Evolutionary conservation across 2,888 invertebrate genomes (phyloP), one percentile per base, ranked within the genome.

Genomic region (Caenorhabditis sp.): DNA sequence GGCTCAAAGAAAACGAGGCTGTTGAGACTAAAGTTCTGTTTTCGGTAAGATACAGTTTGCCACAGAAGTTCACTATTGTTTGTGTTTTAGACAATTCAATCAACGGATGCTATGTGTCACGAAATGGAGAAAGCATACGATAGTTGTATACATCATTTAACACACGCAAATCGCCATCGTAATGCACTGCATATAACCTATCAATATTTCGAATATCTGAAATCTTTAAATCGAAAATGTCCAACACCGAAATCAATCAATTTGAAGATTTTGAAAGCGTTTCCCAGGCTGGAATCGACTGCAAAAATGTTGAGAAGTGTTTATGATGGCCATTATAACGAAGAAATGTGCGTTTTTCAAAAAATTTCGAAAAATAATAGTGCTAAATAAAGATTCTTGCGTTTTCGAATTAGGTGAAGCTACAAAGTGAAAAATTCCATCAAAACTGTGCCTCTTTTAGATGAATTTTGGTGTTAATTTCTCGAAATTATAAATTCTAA

Each of bases 51-150:
- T 31, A n/a, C n/a, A n/a, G n/a, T n/a, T n/a, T n/a, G n/a, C n/a
- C n/a, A n/a, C 7, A 20, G 17, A 4, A 20, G 17, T 50, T n/a
- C 52, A 23, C 23, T 8, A 21, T 17, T 23, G 8, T 52, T 2
- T 23, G 17, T 17, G 23, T 59, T 38, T 12, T 38, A 25, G 61
- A 17, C 63, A 8, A 26, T 73, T 4, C 38, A 31, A 36, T 65
- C 65, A 8, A 52, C 4, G 1, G 74, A 74, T n/a, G 54, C 31
- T 3, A 63, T 74, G 69, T 57, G 49, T 10, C 31, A 23, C 12
- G 74, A 74, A 20, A 52, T 74, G 49, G 69, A 74, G 31, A 66
- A 63, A 25, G 57, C 57, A 0, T 67, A 69, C 20, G 74, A 74
- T 38, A 31, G 69, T 0, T 74, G 74, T 58, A 66, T 74, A 8